Base-by-base conservation (phyloP, 2,797 vertebrate genomes). In the Microchirus variegatus region DNA sequence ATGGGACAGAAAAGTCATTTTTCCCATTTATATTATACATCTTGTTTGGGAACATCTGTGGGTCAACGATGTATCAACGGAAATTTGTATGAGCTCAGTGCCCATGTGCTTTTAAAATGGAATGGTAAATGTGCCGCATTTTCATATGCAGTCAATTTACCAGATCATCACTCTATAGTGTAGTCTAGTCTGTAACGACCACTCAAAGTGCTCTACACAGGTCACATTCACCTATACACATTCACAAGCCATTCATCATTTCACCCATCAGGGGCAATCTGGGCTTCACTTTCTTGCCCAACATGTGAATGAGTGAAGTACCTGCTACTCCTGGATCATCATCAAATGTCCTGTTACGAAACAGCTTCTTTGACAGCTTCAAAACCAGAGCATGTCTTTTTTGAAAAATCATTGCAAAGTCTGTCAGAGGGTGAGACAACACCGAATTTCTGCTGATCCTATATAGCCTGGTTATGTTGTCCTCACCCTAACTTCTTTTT, bases 291-390 rank as follows among this genome's bases (percentile, higher is more conserved):
- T 18, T 19, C 17, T n/a, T 43, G 17, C 10, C 13, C 18, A 22
- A 48, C 46, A 22, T 3, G 19, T 48, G 11, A 19, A n/a, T 47
- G 10, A 13, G 18, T 19, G 45, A 47, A 22, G 22, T 14, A 19
- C 17, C 17, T 16, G 5, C 18, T 43, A 13, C 40, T 41, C 3
- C 42, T 47, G 17, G 22, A 9, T 26, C 22, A 22, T 22, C 22
- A 22, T 22, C 22, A 12, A 9, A 2, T 26, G 18, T 38, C 54
- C 50, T 1, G 4, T 78, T 38, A 59, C 31, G 55, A 58, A 43
- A 22, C 22, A 0, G 22, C 22, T 1, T 22, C 22, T 22, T 22
- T 22, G 22, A 22, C 22, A 5, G 31, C 3, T 31, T 6, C 31
- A 31, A 4, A 31, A 31, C 31, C 31, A 31, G 31, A 5, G 8